These are phyloP conservation scores for Rhabditoides inermis DNA, from an alignment of 2,888 invertebrate species.

Conservation along the genomic window DNA sequence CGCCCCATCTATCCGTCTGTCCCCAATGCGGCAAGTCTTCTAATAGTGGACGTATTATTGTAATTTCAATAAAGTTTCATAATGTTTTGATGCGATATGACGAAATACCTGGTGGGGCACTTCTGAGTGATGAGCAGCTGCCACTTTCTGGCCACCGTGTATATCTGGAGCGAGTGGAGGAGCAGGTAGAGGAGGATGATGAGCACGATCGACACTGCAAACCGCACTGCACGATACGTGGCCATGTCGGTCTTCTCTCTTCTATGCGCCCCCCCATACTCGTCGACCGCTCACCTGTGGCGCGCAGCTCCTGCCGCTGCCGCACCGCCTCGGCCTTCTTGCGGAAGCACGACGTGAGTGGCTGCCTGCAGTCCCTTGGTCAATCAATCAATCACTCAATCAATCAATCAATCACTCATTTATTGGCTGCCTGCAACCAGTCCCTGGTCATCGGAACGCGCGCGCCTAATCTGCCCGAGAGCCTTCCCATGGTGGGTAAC, in stretches of 20 bases:
- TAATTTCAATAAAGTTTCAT: neutral
- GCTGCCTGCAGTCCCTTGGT: slow-evolving; percentile 31
- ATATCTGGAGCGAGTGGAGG: slow-evolving; percentile 46
- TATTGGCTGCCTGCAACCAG: too few relatives aligned
- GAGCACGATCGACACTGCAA: slow-evolving; percentile 44
- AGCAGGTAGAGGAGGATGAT: slow-evolving; percentile 48
- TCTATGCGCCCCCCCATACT: too few relatives aligned
- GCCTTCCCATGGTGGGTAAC: too few relatives aligned
- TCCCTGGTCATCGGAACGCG: too few relatives aligned
- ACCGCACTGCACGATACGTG: slow-evolving; percentile 16
- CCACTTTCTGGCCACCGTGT: slow-evolving; percentile 46
- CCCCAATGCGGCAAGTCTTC: neutral
- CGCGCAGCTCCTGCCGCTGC: slow-evolving; percentile 43
- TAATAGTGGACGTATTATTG: neutral
- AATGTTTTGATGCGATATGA: too few relatives aligned
- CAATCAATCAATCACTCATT: too few relatives aligned
- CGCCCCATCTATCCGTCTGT: neutral
- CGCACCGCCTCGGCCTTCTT: slow-evolving; percentile 37
- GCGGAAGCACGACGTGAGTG: slow-evolving; percentile 27
- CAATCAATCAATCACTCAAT: too few relatives aligned
- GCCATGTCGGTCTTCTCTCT: too few relatives aligned
- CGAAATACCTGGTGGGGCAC: slow-evolving; percentile 42
- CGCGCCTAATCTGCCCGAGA: too few relatives aligned
- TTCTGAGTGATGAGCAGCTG: slow-evolving; percentile 39
- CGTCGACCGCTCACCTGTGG: too few relatives aligned